A percentile compares a stretch with the other conserved stretches of the same genome.
Conservation (phyloP, 2,888 invertebrate species). For the Pachydiplax longipennis region DNA sequence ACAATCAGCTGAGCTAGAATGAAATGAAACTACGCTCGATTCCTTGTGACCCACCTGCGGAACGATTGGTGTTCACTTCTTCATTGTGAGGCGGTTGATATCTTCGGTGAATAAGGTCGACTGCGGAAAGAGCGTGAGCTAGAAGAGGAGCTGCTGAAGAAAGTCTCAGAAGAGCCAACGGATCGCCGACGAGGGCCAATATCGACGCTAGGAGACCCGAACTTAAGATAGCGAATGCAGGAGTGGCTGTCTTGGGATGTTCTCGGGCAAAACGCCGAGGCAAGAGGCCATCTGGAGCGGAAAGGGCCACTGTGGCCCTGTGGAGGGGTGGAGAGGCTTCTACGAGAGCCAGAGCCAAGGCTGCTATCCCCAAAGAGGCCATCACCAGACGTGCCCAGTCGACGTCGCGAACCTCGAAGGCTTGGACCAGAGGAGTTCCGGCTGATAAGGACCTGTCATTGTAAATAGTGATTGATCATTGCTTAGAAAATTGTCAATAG, state of each 20-base stretch:
- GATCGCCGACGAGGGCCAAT: conserved; percentile 67
- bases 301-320: conserved; percentile 63
- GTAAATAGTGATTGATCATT: no score
- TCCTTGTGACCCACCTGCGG: no score
- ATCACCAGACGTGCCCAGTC: conserved; percentile 69
- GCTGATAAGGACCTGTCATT: conserved; percentile 59
- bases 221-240: conserved; percentile 70
- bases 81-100: conserved; percentile 40
- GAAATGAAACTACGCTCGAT: no score
- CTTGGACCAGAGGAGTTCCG: conserved; percentile 67
- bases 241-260: conserved; percentile 68
- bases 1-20: no score
- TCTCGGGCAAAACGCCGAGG: conserved; percentile 69
- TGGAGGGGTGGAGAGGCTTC: conserved; percentile 68
- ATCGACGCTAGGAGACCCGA: conserved; percentile 69
- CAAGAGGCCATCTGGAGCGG: conserved; percentile 67
- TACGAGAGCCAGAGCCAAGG: conserved; percentile 68
- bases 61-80: not conserved
- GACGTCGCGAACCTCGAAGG: conserved; percentile 67
- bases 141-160: conserved; percentile 61
- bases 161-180: conserved; percentile 63
- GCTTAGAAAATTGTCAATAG: no score
- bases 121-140: conserved; percentile 55
- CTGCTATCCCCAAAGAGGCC: conserved; percentile 67
- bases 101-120: conserved; percentile 64